These are phyloP conservation scores for Peribatodes rhomboidaria DNA, from an alignment of 2,888 invertebrate species.

Conservation along the genomic window DNA sequence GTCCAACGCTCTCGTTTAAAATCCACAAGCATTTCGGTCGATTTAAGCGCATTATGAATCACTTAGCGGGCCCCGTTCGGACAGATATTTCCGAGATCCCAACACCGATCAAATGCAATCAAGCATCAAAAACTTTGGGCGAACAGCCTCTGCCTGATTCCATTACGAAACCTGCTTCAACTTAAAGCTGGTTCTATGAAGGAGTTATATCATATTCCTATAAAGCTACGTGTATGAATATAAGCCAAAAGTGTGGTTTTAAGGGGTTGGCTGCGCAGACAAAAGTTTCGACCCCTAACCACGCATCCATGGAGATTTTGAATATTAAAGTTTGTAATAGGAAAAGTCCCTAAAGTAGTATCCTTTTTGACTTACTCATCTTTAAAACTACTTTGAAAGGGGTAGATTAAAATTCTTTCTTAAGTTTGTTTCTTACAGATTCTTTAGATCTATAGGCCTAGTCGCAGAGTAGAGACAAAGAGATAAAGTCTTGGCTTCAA, in stretches of 20 bases:
- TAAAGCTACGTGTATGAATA: conserved; percentile 13
- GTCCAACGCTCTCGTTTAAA: conserved; percentile 41
- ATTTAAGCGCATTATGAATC: conserved; percentile 50
- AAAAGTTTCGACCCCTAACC: conserved; percentile 23
- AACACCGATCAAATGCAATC: conserved; percentile 37
- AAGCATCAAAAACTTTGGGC: conserved; percentile 32
- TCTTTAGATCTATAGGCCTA: neutral
- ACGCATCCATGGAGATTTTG: conserved; percentile 14
- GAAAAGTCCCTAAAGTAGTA: conserved; percentile 8
- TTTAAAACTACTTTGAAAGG: conserved; percentile 3
- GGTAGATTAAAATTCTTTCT: neutral
- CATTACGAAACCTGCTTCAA: conserved; percentile 30
- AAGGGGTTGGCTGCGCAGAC: conserved; percentile 9
- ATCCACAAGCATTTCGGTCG: conserved; percentile 45
- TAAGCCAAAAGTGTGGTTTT: conserved; percentile 19
- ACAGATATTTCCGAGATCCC: conserved; percentile 34
- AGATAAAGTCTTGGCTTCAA: neutral
- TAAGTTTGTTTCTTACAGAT: neutral
- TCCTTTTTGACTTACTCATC: neutral
- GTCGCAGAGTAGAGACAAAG: neutral
- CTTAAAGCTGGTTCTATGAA: conserved; percentile 10
- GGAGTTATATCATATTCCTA: neutral
- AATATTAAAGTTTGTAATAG: conserved; percentile 15
- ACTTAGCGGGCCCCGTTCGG: conserved; percentile 44
- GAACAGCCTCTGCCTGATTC: conserved; percentile 24